These are phyloP conservation scores for Nemapogon koenigi DNA, from an alignment of 2,888 invertebrate species.

Conservation along the genomic window DNA sequence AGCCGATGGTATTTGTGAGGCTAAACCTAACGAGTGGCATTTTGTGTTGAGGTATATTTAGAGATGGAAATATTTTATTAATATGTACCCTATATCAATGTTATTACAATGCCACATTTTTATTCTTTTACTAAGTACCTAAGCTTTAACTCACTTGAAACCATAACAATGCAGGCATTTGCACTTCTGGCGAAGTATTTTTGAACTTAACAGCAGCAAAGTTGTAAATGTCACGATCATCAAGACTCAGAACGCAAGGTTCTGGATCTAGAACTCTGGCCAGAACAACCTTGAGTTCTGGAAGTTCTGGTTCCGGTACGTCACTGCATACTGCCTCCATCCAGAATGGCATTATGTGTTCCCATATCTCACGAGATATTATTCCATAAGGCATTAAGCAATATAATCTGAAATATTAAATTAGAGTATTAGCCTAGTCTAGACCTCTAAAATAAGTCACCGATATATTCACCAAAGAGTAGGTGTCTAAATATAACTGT, in stretches of 20 bases:
- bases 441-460: too few species aligned
- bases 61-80: too few species aligned
- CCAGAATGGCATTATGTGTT: constrained; percentile 99
- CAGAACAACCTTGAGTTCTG: constrained; percentile 76
- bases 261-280: constrained; percentile 97
- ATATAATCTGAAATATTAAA: constrained; percentile 74
- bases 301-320: constrained; percentile 86
- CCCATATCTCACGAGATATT: constrained; percentile 96
- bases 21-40: too few species aligned
- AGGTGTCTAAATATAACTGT: too few species aligned
- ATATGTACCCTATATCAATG: too few species aligned
- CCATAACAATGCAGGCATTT: constrained; percentile 90
- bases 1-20: too few species aligned
- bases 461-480: too few species aligned
- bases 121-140: too few species aligned
- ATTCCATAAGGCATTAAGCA: constrained; percentile 98
- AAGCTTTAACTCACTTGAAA: constrained; percentile 67
- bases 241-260: constrained; percentile 93
- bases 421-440: too few species aligned
- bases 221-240: constrained; percentile 92
- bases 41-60: too few species aligned
- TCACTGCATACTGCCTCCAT: constrained; percentile 96
- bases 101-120: too few species aligned
- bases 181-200: constrained; percentile 79
- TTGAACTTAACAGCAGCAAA: constrained; percentile 89